These are phyloP conservation scores for Tetramorium parvispinum DNA, from an alignment of 1,140 invertebrate species.

Conservation along the genomic window DNA sequence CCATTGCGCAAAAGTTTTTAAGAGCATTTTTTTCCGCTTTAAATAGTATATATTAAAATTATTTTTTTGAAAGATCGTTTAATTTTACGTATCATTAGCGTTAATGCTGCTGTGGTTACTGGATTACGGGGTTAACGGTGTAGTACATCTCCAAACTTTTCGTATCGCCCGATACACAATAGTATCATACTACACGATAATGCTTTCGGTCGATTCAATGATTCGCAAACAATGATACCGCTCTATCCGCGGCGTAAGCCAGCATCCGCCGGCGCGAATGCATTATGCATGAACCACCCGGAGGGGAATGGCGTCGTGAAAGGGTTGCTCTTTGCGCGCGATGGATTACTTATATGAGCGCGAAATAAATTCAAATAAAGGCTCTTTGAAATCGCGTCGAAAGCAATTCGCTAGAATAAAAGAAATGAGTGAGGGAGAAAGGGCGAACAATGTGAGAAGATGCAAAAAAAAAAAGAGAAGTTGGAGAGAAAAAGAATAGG, in stretches of 20 bases:
- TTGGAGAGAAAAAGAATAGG: not conserved
- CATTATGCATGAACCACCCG: conserved; percentile 78
- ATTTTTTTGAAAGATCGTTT: not conserved
- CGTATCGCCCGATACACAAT: conserved; percentile 23
- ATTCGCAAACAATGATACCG: conserved; percentile 82
- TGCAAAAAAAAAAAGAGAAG: not conserved
- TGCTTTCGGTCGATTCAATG: conserved; percentile 80
- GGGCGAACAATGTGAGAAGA: not conserved
- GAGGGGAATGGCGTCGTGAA: conserved; percentile 61
- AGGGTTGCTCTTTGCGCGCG: conserved; percentile 52
- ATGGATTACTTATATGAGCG: conserved; percentile 61
- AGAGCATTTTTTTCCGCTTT: not conserved
- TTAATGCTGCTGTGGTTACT: not conserved
- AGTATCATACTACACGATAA: conserved; percentile 67
- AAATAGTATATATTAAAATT: not conserved
- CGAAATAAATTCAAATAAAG: conserved; percentile 58
- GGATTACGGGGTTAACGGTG: not conserved
- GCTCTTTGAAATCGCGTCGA: conserved; percentile 18
- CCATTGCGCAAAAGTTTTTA: not conserved
- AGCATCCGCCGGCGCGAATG: conserved; percentile 64
- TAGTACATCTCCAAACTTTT: conserved; percentile 53
- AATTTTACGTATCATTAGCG: not conserved
- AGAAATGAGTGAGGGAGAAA: not conserved
- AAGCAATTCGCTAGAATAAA: not conserved
- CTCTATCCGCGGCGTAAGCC: conserved; percentile 69